Evolutionary conservation across 1,140 invertebrate genomes (phyloP), one percentile per base, ranked within the genome.

Genomic region (Drosophila jambulina): DNA sequence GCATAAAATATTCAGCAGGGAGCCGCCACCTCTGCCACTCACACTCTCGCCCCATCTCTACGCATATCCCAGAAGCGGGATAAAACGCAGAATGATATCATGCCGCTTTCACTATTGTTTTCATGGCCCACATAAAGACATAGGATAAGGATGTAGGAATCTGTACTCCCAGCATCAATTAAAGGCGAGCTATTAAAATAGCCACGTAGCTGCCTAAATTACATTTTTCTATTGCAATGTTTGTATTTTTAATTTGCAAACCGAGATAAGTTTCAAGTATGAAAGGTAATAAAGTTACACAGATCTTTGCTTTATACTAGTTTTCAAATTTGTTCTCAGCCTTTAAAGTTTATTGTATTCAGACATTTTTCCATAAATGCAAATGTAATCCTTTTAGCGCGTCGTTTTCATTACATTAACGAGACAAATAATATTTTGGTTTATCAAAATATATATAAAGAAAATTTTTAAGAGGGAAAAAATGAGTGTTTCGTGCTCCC

Each of bases 331-430:
- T 43, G 12, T 19, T 62, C 6, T 2, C n/a, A 4, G 0, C 19
- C 38, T 43, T 19, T 34, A 61, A 45, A 43, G 7, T n/a, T 13
- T 21, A 38, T 27, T 46, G 43, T 15, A n/a, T 34, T 19, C 40
- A 36, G 54, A 57, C 48, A 65, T 29, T 46, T 32, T 67, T 4
- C 17, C 58, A 40, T 76, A 75, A 67, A 68, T 75, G 64, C 48
- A 76, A 90, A 81, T 90, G 79, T 79, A 90, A 90, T 90, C 82
- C 85, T 82, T 90, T 90, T 90, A 90, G 79, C 75, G 45, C 54
- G 43, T 63, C 86, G 79, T 75, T 86, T 90, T 90, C 85, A 90
- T 90, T 90, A 90, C 85, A 85, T 91, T 90, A 82, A 61, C 68
- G 65, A 58, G 83, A 79, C 54, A 70, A 43, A 51, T 59, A 54